A percentile compares a stretch with the other conserved stretches of the same genome.
Conservation (phyloP, 2,888 invertebrate genomes). For the Drosophila lacicola region DNA sequence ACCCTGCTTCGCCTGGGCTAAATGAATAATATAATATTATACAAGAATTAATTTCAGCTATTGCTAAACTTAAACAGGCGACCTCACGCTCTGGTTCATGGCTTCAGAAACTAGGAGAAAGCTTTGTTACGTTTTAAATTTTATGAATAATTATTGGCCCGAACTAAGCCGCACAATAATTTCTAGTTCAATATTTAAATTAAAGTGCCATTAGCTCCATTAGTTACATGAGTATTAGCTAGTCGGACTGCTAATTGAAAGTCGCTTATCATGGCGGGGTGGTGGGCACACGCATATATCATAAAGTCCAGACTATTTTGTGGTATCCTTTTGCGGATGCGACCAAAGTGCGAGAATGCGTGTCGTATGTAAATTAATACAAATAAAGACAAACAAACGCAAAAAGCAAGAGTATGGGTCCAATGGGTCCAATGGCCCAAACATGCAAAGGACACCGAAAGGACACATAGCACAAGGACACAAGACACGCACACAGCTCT, state of each 20-base stretch:
- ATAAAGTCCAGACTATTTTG: slow-evolving; percentile 35
- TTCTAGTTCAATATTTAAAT: background rate
- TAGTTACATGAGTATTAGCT: slow-evolving; percentile 6
- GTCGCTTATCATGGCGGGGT: slow-evolving; percentile 16
- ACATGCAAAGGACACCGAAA: slow-evolving; percentile 78
- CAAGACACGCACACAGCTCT: slow-evolving; percentile 15
- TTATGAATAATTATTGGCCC: background rate
- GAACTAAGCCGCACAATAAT: background rate
- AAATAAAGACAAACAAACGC: slow-evolving; percentile 45
- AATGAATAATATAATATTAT: too few relatives aligned
- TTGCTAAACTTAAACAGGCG: too few relatives aligned
- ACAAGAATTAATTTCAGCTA: too few relatives aligned
- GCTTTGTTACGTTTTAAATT: too few relatives aligned
- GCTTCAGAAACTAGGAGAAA: too few relatives aligned
- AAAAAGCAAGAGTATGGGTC: background rate
- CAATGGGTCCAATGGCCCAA: slow-evolving; percentile 51
- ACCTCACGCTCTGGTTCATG: too few relatives aligned
- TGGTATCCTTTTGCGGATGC: slow-evolving; percentile 15
- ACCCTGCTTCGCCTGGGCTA: too few relatives aligned
- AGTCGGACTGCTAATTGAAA: slow-evolving; percentile 44
- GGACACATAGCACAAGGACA: slow-evolving; percentile 54
- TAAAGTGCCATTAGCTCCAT: slow-evolving; percentile 11
- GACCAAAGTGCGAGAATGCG: slow-evolving; percentile 70
- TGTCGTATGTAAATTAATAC: slow-evolving; percentile 81
- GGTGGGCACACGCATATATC: slow-evolving; percentile 62